Evolutionary conservation across 1,140 invertebrate genomes (phyloP), one percentile per base, ranked within the genome.

Genomic region (Habropoda laboriosa): DNA sequence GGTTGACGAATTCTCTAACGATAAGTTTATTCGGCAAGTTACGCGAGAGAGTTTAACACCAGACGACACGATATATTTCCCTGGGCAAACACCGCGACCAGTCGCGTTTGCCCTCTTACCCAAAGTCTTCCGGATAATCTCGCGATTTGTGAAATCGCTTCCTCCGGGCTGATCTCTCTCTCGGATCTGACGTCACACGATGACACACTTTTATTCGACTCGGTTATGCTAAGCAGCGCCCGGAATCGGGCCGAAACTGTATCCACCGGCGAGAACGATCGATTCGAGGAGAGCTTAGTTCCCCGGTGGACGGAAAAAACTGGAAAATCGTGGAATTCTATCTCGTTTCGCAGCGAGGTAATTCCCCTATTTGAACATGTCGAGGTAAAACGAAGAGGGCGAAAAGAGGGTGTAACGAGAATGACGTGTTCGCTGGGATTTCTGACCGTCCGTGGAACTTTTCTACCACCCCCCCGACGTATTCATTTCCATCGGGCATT

Each of bases 11-110:
- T 88, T 89, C 82, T 58, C 81, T 73, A 85, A 89, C 86, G 82
- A 84, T 89, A 89, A 89, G 83, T 89, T 88, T 88, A 87, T 89
- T 87, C 85, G 60, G n/a, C 45, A 86, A 86, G 78, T 86, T 87
- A 32, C 49, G 79, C 77, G 45, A 77, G 73, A n/a, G n/a, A n/a
- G n/a, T n/a, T n/a, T n/a, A n/a, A n/a, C n/a, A n/a, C n/a, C n/a
- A n/a, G n/a, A 68, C 67, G 60, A 30, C 45, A 51, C 24, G 30
- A 45, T 64, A 64, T 55, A 70, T 83, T 75, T 84, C 67, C 57
- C 45, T 38, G 42, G 45, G 24, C 70, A 74, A 74, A 78, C 67
- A 63, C 55, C 53, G n/a, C n/a, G n/a, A 27, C 3, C 30, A 32
- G 6, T 12, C 30, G 55, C 55, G 16, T 60, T 60, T 40, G 40